These are phyloP conservation scores for Kryptolebias marmoratus DNA, from an alignment of 2,113 vertebrate genomes.

Conservation along the genomic window DNA sequence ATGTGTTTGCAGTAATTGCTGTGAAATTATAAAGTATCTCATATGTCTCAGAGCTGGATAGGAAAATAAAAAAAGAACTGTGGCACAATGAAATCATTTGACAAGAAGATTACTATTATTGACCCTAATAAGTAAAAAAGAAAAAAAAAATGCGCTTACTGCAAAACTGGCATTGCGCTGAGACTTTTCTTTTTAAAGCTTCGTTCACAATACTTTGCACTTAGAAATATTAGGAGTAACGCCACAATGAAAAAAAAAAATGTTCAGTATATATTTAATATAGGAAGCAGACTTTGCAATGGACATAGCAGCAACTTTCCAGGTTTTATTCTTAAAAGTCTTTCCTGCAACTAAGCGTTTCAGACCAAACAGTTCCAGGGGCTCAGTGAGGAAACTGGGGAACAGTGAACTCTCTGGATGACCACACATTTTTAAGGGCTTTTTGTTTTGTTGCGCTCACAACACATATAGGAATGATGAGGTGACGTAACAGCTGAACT, in stretches of 20 bases:
- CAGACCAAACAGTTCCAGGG: neutral
- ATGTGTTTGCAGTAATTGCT: constrained; percentile 17
- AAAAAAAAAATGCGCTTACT: neutral
- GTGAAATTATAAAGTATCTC: constrained; percentile 10
- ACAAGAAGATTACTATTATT: neutral
- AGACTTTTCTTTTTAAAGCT: neutral
- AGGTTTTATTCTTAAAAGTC: constrained; percentile 5
- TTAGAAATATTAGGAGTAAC: neutral
- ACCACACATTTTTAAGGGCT: neutral
- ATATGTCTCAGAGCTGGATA: neutral
- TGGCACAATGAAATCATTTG: neutral
- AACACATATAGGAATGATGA: neutral
- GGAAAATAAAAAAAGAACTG: neutral
- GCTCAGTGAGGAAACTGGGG: neutral
- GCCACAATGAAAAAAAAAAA: neutral
- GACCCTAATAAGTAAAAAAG: neutral
- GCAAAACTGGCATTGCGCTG: neutral
- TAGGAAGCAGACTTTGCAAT: neutral
- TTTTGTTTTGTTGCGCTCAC: constrained; percentile 1
- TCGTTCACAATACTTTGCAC: neutral
- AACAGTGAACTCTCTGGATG: neutral
- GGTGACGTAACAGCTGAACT: too few relatives aligned
- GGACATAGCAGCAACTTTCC: constrained; percentile 21
- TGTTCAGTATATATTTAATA: neutral
- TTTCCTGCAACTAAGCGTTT: neutral